Conservation (phyloP, 2,113 vertebrate genomes). For the Ochotona princeps region DNA sequence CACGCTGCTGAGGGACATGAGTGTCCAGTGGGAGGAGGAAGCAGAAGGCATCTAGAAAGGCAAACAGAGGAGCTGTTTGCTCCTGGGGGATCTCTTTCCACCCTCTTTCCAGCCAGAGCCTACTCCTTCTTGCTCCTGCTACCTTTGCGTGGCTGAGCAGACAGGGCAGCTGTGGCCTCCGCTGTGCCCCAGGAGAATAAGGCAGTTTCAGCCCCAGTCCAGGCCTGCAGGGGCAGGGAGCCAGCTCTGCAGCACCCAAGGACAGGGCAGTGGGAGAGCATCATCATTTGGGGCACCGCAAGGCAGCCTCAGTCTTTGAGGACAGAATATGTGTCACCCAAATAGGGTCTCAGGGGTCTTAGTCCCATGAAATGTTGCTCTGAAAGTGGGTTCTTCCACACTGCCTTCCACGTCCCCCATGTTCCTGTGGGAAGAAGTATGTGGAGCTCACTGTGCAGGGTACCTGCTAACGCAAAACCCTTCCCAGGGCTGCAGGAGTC, state of each 20-base stretch:
- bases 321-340: neutral
- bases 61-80: neutral
- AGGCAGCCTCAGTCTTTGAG: neutral
- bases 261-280: no score
- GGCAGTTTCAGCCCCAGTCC: neutral
- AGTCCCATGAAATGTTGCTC: no score
- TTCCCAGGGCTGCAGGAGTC: no score
- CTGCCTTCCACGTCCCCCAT: no score
- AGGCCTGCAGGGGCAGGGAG: neutral
- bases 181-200: no score
- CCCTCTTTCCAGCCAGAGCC: neutral
- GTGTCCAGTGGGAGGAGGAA: slow-evolving; percentile 89
- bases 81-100: fast-evolving
- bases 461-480: no score
- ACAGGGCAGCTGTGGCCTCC: no score
- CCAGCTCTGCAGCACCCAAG: no score
- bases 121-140: neutral
- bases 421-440: no score
- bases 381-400: no score
- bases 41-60: slow-evolving; percentile 84
- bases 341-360: neutral
- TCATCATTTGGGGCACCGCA: fast-evolving
- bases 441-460: no score
- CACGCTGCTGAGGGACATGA: slow-evolving; percentile 90
- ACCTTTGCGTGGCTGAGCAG: neutral